These are phyloP conservation scores for Eumeta japonica DNA, from an alignment of 1,140 invertebrate species.

Conservation along the genomic window DNA sequence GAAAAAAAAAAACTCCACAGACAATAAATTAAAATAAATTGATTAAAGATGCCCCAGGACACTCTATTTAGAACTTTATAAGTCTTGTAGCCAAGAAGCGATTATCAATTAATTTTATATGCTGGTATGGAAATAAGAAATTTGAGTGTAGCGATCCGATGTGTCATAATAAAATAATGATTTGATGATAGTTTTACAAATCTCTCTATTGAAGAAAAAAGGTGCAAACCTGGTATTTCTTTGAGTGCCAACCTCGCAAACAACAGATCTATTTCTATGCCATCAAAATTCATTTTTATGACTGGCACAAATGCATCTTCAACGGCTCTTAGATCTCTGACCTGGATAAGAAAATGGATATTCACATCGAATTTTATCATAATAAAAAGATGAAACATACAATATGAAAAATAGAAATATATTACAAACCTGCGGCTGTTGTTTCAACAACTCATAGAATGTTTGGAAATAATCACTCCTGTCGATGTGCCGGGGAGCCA, in stretches of 20 bases:
- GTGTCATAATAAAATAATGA: no score
- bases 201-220: background rate
- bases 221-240: conserved; percentile 71
- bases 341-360: conserved; percentile 19
- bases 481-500: conserved; percentile 93
- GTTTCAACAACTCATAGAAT: conserved; percentile 89
- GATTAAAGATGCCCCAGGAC: no score
- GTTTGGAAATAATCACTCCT: conserved; percentile 92
- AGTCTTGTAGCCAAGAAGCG: no score
- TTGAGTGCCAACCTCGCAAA: conserved; percentile 93
- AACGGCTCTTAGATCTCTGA: conserved; percentile 66
- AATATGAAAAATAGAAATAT: background rate
- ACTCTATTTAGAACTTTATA: no score
- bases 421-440: conserved; percentile 74
- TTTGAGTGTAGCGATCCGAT: no score
- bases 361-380: background rate
- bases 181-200: no score
- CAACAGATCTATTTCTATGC: conserved; percentile 97
- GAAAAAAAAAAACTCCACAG: background rate
- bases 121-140: no score
- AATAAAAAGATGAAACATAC: background rate
- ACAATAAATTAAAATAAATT: background rate
- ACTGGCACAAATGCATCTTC: conserved; percentile 99
- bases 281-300: conserved; percentile 99
- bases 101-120: no score